These are phyloP conservation scores for Iphiclides podalirius DNA, from an alignment of 2,888 invertebrate species.

Conservation along the genomic window DNA sequence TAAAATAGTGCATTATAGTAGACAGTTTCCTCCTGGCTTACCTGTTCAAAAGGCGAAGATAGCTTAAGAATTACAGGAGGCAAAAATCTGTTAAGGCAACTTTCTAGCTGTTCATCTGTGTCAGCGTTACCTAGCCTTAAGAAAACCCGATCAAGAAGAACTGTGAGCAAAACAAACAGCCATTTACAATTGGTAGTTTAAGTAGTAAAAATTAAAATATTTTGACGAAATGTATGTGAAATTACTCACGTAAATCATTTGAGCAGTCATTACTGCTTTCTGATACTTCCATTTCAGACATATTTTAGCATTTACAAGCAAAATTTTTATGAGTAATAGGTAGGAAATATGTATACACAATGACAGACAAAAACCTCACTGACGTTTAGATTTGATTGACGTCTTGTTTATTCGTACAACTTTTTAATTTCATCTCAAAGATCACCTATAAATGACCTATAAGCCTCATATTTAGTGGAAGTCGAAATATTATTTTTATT, in stretches of 20 bases:
- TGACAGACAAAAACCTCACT: constrained; percentile 43
- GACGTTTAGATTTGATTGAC: constrained; percentile 10
- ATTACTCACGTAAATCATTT: constrained; percentile 65
- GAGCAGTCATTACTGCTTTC: constrained; percentile 62
- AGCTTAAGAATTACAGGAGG: constrained; percentile 94
- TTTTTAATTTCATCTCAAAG: too few relatives aligned
- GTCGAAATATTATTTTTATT: too few relatives aligned
- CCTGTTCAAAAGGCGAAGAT: constrained; percentile 91
- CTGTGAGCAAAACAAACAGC: constrained; percentile 68
- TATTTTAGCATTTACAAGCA: constrained; percentile 37
- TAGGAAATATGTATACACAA: constrained; percentile 35
- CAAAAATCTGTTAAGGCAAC: constrained; percentile 88
- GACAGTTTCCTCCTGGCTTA: too few relatives aligned
- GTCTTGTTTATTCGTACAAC: neutral
- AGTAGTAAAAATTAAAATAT: constrained; percentile 27
- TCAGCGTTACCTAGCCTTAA: constrained; percentile 93
- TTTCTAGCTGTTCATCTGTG: constrained; percentile 92
- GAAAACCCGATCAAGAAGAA: constrained; percentile 93
- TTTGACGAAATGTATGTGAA: neutral
- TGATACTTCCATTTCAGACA: constrained; percentile 74
- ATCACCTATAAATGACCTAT: too few relatives aligned
- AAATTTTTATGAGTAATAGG: constrained; percentile 25
- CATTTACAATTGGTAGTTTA: constrained; percentile 25
- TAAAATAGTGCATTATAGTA: too few relatives aligned
- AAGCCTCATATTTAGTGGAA: too few relatives aligned